Base-by-base conservation (phyloP, 2,888 invertebrate genomes). In the Drosophila nigritarsus region DNA sequence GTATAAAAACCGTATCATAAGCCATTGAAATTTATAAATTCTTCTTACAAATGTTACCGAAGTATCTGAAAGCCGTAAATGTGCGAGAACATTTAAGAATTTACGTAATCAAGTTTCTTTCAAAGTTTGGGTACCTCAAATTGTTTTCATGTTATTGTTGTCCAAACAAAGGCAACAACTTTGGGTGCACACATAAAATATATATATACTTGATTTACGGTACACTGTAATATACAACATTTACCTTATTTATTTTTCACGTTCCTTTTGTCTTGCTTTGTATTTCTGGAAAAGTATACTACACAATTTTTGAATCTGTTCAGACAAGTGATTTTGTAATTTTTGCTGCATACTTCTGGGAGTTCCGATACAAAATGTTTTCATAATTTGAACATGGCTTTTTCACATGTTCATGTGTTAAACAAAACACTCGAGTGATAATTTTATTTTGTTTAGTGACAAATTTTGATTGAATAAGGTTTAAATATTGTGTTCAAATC, bases 281-380 rank as follows among this genome's bases (percentile, higher is more conserved):
- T 3, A 27, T 24, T 51, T 15, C 15, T 24, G n/a, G 4, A 69
- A 59, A 69, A 68, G 51, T 69, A 69, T 69, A 51, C 68, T 18
- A 29, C 15, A 34, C 0, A 15, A 34, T 32, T 18, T 29, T 15
- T 1, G 0, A 30, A 15, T 7, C 24, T 11, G 20, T 2, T 8
- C 11, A 9, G 7, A 2, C 0, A 24, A 11, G 9, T 13, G 27
- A 27, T 3, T 27, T 27, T 48, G 0, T 3, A 1, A 11, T n/a
- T 2, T 48, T 9, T 24, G 24, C 54, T 49, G 69, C 70, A 69
- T 61, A 69, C 69, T 60, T 61, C 18, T 48, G 0, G 32, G 34
- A 11, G 36, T 0, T 27, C 1, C 0, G 8, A 24, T 7, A 11
- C 15, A 18, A 45, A 45, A 24, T 24, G 4, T 8, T 53, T 34